Conservation (phyloP, 2,113 vertebrate species). For the Pandion haliaetus region DNA sequence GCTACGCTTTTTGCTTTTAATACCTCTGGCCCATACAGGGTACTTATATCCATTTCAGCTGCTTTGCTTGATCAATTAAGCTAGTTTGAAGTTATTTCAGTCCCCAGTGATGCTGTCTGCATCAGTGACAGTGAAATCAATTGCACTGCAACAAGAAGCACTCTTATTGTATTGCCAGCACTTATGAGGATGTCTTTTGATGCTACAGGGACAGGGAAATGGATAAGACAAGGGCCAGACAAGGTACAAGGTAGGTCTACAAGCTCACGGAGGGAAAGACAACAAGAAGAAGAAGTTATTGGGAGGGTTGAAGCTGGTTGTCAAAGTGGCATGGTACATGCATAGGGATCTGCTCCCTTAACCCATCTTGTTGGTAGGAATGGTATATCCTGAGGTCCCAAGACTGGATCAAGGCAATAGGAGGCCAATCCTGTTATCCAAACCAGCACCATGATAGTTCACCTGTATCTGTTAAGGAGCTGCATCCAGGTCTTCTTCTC, state of each 20-base stretch:
- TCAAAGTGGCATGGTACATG: background rate
- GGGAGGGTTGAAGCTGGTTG: background rate
- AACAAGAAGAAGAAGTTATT: background rate
- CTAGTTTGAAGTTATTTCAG: conserved; percentile 9
- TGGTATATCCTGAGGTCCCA: background rate
- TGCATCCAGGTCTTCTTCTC: background rate
- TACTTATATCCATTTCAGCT: background rate
- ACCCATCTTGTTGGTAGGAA: background rate
- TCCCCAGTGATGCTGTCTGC: background rate
- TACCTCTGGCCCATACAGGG: background rate
- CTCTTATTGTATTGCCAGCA: background rate
- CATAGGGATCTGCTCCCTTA: background rate
- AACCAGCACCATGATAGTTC: background rate
- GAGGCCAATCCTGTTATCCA: background rate
- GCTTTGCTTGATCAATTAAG: conserved; percentile 9
- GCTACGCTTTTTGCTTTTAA: background rate
- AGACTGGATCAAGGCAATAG: background rate
- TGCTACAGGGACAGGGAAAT: background rate
- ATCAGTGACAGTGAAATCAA: conserved; percentile 1
- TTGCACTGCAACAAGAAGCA: background rate
- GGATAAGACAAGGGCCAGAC: background rate
- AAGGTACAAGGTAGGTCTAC: background rate
- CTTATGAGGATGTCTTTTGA: background rate
- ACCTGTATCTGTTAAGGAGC: background rate
- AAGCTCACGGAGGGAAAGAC: background rate